Evolutionary conservation across 2,888 invertebrate genomes (phyloP).

Genomic region (Xanthorhoe spadicearia): DNA sequence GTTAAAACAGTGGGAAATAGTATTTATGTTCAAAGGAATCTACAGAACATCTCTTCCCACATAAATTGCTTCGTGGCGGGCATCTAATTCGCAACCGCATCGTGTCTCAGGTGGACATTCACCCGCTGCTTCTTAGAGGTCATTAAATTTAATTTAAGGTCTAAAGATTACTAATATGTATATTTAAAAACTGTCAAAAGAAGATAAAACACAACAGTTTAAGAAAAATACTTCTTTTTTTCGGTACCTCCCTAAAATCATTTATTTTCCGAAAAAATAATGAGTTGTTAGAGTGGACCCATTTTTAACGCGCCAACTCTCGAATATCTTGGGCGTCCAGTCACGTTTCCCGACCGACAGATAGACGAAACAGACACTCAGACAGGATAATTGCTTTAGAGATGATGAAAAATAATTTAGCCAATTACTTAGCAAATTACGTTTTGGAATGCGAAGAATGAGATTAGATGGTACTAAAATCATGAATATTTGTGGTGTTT

Average conservation of each 20-base stretch:
- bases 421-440: constrained; percentile 7
- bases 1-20: not conserved
- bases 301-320: constrained; percentile 15
- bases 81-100: too few relatives aligned
- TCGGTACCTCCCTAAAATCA: not conserved
- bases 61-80: too few relatives aligned
- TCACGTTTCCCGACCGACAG: constrained; percentile 25
- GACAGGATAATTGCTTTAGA: constrained; percentile 34
- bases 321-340: constrained; percentile 21
- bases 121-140: too few relatives aligned
- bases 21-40: not conserved
- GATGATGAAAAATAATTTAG: constrained; percentile 7
- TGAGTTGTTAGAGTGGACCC: constrained; percentile 6
- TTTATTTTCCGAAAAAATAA: not conserved
- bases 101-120: too few relatives aligned
- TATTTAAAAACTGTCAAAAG: not conserved
- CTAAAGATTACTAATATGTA: too few relatives aligned
- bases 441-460: not conserved
- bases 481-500: not conserved
- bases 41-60: too few relatives aligned
- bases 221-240: too few relatives aligned
- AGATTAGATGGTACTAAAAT: not conserved
- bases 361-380: constrained; percentile 24
- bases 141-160: too few relatives aligned
- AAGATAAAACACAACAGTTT: too few relatives aligned